Evolutionary conservation across 2,888 invertebrate species (phyloP), one percentile per base, ranked within the genome.

Genomic region (Allygus modestus): DNA sequence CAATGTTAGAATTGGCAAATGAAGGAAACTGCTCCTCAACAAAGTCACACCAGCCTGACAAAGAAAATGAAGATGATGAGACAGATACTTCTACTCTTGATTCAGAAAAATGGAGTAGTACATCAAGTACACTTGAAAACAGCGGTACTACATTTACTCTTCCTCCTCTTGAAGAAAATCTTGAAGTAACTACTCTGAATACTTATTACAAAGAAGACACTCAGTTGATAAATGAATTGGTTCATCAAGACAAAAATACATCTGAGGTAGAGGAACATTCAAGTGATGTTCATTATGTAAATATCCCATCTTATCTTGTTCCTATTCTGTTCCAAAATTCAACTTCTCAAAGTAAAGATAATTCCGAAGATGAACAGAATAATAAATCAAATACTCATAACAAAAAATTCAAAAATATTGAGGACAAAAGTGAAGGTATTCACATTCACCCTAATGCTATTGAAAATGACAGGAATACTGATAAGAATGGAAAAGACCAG

Each of bases 261-360:
- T n/a, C 37, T n/a, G 23, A 41, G 0, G 1, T 7, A 12, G 37
- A 41, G 31, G 23, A 23, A 5, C 7, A 28, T 31, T 1, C 7
- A n/a, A 41, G 37, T 73, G 23, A 73, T 12, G 20, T 9, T 23
- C 20, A 37, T 41, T 20, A 4, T n/a, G 20, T 73, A 11, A 73
- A 41, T 20, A 73, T 73, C 20, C 73, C 73, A 73, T 12, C 73
- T 20, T 73, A 73, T 20, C 37, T 73, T 12, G 43, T 73, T 7
- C 23, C 31, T 23, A 73, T 73, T 11, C 1, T 73, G 43, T 73
- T 73, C 23, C 5, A 31, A 31, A 31, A 69, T 33, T 1, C 1
- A 69, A 69, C 31, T 5, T 33, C 31, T n/a, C 69, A 61, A 2
- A 61, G 23, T 23, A 58, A 7, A 58, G 58, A 58, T 23, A 11